Percentiles rank a stretch among this genome's conserved stretches.
phyloP scores from a whole-genome alignment of 2,888 invertebrate genomes.

The Gryllus longicercus region DNA sequence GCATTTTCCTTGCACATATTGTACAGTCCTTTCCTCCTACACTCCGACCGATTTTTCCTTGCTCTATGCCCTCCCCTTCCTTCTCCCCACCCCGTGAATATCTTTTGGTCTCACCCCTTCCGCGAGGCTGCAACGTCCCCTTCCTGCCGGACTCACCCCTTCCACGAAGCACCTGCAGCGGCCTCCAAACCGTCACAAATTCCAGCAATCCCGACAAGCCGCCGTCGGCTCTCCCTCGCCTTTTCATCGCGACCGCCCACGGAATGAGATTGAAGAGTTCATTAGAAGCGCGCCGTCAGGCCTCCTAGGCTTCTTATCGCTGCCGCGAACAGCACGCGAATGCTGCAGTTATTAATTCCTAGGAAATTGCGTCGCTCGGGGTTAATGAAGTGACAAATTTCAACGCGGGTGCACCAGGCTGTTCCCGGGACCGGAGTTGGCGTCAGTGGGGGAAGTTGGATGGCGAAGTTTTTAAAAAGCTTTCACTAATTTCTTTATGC shows the following conservation, averaged over 20 bases:
- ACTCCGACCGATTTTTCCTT: too few species aligned
- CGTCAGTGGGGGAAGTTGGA: too few species aligned
- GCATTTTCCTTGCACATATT: too few species aligned
- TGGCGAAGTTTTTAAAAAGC: too few species aligned
- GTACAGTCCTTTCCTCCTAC: too few species aligned
- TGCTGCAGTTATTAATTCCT: neutral
- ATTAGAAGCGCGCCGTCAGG: too few species aligned
- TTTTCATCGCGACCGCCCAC: neutral
- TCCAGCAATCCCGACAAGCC: neutral
- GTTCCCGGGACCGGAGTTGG: too few species aligned
- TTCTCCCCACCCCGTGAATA: too few species aligned
- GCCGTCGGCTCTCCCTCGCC: neutral
- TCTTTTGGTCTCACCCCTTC: too few species aligned
- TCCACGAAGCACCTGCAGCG: neutral
- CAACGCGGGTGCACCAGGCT: neutral
- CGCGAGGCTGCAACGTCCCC: too few species aligned
- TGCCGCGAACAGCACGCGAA: neutral
- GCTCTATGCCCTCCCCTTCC: too few species aligned
- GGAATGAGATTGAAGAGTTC: neutral
- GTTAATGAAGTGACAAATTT: neutral
- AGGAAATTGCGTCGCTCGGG: neutral
- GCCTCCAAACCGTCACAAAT: neutral
- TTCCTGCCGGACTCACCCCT: neutral
- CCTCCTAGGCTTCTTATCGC: slow-evolving; percentile 4
- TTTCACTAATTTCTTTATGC: too few species aligned